These are phyloP conservation scores for Otus sunia DNA, from an alignment of 2,113 vertebrate genomes.

Conservation along the genomic window DNA sequence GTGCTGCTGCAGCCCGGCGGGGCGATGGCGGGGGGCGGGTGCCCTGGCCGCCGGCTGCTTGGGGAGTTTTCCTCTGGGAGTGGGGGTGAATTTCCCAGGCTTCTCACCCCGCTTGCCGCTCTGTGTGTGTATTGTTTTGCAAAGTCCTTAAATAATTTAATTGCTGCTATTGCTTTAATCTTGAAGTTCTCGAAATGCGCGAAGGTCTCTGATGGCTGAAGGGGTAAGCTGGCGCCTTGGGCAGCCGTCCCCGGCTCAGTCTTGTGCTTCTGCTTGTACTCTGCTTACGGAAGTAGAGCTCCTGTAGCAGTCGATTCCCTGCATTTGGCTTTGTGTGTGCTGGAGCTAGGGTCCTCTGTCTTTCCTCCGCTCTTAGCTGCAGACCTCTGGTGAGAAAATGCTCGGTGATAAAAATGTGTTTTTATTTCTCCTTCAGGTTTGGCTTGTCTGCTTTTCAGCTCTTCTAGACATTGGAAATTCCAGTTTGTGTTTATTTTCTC, in stretches of 20 bases:
- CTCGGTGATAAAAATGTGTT: slow-evolving; percentile 30
- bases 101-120: background rate
- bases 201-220: background rate
- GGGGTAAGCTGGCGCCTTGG: background rate
- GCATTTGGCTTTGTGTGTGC: background rate
- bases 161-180: background rate
- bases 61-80: background rate
- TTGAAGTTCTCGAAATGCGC: background rate
- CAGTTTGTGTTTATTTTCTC: slow-evolving; percentile 49
- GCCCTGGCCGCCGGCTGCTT: background rate
- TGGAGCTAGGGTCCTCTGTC: background rate
- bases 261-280: background rate
- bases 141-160: background rate
- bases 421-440: slow-evolving; percentile 61
- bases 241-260: background rate
- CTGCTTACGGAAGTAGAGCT: background rate
- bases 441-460: slow-evolving; percentile 59
- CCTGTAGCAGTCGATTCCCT: background rate
- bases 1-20: fast-evolving
- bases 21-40: too few species aligned
- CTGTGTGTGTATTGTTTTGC: background rate
- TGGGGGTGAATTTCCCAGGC: background rate
- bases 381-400: background rate
- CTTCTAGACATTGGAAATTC: slow-evolving; percentile 48
- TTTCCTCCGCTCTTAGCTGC: background rate